Conservation (phyloP, 2,113 vertebrate genomes). For the Eleginops maclovinus region DNA sequence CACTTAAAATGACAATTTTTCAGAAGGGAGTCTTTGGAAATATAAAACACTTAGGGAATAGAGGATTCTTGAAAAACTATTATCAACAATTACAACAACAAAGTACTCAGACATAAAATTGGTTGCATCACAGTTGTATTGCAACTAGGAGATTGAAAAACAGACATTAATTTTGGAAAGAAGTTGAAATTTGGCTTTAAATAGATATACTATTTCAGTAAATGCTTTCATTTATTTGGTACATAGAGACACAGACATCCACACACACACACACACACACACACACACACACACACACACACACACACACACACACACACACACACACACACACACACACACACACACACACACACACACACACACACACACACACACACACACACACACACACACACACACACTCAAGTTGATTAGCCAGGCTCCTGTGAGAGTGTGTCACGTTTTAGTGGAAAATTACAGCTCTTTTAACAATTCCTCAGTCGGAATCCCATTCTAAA, state of each 20-base stretch:
- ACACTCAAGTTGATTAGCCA: conserved; percentile 63
- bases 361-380: conserved; percentile 21
- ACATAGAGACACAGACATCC: conserved; percentile 27
- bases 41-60: not conserved
- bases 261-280: conserved; percentile 28
- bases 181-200: not conserved
- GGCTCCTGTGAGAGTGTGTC: conserved; percentile 77
- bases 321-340: conserved; percentile 8
- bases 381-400: conserved; percentile 51
- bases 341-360: conserved; percentile 30
- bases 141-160: not conserved
- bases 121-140: not conserved
- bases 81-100: not conserved
- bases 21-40: not conserved
- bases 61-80: too few species aligned
- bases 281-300: too few species aligned
- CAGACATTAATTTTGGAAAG: not conserved
- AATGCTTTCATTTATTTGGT: conserved; percentile 37
- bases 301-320: too few species aligned
- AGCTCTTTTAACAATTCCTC: conserved; percentile 86
- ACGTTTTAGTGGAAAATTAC: conserved; percentile 87
- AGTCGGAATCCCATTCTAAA: conserved; percentile 82
- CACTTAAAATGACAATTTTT: too few species aligned
- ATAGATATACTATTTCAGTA: conserved; percentile 1
- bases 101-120: too few species aligned